These are phyloP conservation scores for Drosophila littoralis DNA, from an alignment of 1,140 invertebrate species.

Conservation along the genomic window DNA sequence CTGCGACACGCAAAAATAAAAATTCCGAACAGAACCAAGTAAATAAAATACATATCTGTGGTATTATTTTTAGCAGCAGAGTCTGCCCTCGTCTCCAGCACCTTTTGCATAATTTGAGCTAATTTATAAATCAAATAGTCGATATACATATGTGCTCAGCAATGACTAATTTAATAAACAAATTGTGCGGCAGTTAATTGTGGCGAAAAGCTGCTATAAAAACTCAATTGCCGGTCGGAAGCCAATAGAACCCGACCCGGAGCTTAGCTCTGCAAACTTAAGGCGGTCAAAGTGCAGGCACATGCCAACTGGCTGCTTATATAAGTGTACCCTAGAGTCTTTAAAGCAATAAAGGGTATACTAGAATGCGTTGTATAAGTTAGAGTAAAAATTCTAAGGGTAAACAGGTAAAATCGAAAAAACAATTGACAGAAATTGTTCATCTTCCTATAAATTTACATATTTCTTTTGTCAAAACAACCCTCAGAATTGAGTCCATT, in stretches of 20 bases:
- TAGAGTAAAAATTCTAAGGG: too few relatives aligned
- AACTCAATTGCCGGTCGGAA: conserved; percentile 5
- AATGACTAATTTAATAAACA: conserved; percentile 55
- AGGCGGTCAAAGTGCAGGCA: conserved; percentile 10
- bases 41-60: conserved; percentile 9
- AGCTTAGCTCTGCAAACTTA: neutral
- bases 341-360: neutral
- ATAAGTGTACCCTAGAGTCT: neutral
- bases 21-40: conserved; percentile 25
- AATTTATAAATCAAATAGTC: conserved; percentile 69
- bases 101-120: conserved; percentile 64
- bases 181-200: conserved; percentile 64
- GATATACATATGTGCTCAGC: conserved; percentile 18
- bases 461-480: too few relatives aligned
- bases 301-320: neutral
- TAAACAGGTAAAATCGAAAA: too few relatives aligned
- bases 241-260: neutral
- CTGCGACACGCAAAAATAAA: conserved; percentile 14
- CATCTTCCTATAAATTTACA: too few relatives aligned
- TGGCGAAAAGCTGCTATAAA: conserved; percentile 11
- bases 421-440: too few relatives aligned
- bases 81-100: neutral
- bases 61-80: conserved; percentile 57
- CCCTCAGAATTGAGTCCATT: too few relatives aligned
- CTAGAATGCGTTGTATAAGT: neutral